Evolutionary conservation across 2,888 invertebrate species (phyloP).

Genomic region (Scaptomyza parva): DNA sequence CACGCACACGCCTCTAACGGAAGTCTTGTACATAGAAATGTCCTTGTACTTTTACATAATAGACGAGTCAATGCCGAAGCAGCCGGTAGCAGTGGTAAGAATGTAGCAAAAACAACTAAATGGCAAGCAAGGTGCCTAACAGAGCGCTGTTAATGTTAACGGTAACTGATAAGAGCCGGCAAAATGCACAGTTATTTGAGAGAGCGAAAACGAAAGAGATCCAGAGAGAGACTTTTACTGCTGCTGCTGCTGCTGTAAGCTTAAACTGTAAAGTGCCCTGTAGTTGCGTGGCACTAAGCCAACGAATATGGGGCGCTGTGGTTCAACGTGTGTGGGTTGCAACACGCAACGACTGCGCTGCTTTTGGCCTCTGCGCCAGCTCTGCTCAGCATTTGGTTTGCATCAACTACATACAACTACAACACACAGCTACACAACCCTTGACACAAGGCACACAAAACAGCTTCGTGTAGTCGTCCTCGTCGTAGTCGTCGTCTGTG

Average conservation of each 20-base stretch:
- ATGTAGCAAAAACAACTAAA: conserved; percentile 21
- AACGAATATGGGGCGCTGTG: conserved; percentile 27
- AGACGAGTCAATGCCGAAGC: conserved; percentile 64
- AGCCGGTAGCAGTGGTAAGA: conserved; percentile 45
- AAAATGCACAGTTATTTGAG: conserved; percentile 25
- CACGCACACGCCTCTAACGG: conserved; percentile 60
- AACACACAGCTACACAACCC: conserved; percentile 71
- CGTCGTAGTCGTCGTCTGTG: conserved; percentile 37
- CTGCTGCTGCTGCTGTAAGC: conserved; percentile 40
- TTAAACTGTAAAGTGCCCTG: conserved; percentile 60
- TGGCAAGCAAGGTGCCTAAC: conserved; percentile 39
- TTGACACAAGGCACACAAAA: conserved; percentile 60
- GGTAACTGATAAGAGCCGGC: conserved; percentile 74
- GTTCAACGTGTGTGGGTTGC: conserved; percentile 59
- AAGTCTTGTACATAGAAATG: conserved; percentile 56
- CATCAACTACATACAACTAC: conserved; percentile 32
- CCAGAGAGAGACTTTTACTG: conserved; percentile 5
- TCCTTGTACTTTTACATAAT: conserved; percentile 81
- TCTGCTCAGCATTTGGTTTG: conserved; percentile 32
- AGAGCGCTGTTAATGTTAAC: conserved; percentile 46
- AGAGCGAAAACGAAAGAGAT: neutral
- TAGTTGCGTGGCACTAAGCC: conserved; percentile 56
- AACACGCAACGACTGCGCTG: conserved; percentile 47
- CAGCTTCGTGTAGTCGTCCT: conserved; percentile 58
- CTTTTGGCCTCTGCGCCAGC: conserved; percentile 26